phyloP scores from a whole-genome alignment of 2,113 vertebrate genomes.

The Vombatus ursinus region DNA sequence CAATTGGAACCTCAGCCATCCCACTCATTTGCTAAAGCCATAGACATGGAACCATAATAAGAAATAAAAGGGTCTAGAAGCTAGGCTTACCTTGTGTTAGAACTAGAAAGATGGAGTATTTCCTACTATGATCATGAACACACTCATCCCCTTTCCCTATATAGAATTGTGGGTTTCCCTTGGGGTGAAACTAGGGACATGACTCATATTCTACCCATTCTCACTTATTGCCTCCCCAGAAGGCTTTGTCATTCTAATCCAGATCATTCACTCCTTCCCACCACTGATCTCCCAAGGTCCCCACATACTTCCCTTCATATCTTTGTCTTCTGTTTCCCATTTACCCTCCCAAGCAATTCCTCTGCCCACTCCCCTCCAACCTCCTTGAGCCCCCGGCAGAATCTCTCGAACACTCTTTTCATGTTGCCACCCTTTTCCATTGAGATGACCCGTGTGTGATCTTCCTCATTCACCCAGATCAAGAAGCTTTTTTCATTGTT shows the following conservation, averaged over 20 bases:
- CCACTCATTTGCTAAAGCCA: constrained; percentile 34
- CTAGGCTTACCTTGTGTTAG: constrained; percentile 23
- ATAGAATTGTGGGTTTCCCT: not conserved
- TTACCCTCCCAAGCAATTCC: constrained; percentile 46
- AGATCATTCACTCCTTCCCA: not conserved
- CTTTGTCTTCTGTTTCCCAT: constrained; percentile 30
- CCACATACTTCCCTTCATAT: constrained; percentile 12
- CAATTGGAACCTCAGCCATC: constrained; percentile 11
- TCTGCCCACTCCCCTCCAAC: constrained; percentile 74
- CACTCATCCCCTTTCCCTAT: not conserved
- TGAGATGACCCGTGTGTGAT: constrained; percentile 89
- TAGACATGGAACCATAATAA: not conserved
- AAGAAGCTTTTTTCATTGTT: constrained; percentile 91
- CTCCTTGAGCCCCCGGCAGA: constrained; percentile 95
- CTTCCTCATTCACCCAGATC: constrained; percentile 91
- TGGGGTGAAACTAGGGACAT: not conserved
- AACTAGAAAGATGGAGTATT: not conserved
- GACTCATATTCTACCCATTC: not conserved
- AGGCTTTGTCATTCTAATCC: not conserved
- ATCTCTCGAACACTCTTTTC: constrained; percentile 97
- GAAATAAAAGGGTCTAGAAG: constrained; percentile 29
- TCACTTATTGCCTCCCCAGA: not conserved
- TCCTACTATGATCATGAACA: not conserved
- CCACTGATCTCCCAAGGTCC: constrained; percentile 31
- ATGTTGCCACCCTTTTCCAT: constrained; percentile 97